These are phyloP conservation scores for Microctenopoma steveboyesi DNA, from an alignment of 2,797 vertebrate genomes.

Conservation along the genomic window DNA sequence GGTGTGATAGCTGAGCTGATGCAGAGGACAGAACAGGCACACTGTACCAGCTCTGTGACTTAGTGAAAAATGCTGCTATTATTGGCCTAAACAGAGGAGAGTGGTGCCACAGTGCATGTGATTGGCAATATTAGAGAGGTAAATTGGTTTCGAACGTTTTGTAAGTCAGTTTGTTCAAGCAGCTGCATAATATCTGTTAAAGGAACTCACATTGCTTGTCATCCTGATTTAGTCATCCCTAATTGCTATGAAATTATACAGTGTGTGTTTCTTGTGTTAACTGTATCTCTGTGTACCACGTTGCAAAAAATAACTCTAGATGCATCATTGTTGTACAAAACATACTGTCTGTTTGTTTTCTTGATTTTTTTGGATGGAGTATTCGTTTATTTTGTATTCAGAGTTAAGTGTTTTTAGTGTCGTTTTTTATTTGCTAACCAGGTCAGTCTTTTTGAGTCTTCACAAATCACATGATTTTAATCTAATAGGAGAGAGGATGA, in stretches of 20 bases:
- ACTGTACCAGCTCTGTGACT: slow-evolving; percentile 56
- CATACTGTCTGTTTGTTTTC: slow-evolving; percentile 39
- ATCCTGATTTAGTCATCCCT: slow-evolving; percentile 45
- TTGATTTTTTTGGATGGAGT: slow-evolving; percentile 50
- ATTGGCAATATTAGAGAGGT: slow-evolving; percentile 61
- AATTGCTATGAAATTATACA: slow-evolving; percentile 33
- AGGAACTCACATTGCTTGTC: slow-evolving; percentile 41
- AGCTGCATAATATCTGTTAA: slow-evolving; percentile 33
- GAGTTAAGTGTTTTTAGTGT: slow-evolving; percentile 43
- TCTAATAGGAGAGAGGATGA: slow-evolving; percentile 49
- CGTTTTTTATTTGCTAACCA: slow-evolving; percentile 47
- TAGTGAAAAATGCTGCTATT: slow-evolving; percentile 47
- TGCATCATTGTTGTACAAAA: slow-evolving; percentile 61
- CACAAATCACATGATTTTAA: slow-evolving; percentile 39
- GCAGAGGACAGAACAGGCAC: slow-evolving; percentile 53
- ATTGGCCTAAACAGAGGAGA: slow-evolving; percentile 46
- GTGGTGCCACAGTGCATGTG: slow-evolving; percentile 60
- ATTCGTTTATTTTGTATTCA: slow-evolving; percentile 57
- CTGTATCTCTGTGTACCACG: slow-evolving; percentile 42
- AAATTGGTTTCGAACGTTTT: slow-evolving; percentile 55
- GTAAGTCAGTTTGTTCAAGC: slow-evolving; percentile 35
- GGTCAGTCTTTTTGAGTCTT: slow-evolving; percentile 45
- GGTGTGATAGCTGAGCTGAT: slow-evolving; percentile 54
- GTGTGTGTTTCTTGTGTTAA: slow-evolving; percentile 52
- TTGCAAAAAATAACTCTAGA: slow-evolving; percentile 52